Evolutionary conservation across 2,797 vertebrate genomes (phyloP), one percentile per base, ranked within the genome.

Genomic region (Sebastiscus tertius): DNA sequence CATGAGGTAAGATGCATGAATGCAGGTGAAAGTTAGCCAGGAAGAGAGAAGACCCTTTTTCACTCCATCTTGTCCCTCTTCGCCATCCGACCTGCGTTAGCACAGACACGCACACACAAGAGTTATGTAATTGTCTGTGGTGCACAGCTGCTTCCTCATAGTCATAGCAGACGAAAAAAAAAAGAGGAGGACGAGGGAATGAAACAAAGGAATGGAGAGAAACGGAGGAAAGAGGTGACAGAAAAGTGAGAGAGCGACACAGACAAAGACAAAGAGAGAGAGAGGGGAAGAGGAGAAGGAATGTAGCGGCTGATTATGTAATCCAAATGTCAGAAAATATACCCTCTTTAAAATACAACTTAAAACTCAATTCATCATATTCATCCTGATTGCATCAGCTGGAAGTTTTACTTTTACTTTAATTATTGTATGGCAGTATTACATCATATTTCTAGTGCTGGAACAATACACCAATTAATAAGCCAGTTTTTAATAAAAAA

Each of bases 121-220:
- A 34, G 88, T 94, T 95, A 94, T 91, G 88, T 92, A 94, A 95
- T 92, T 91, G 90, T 93, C 92, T 77, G 73, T 72, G 87, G 68
- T 84, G 74, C 87, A 85, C 91, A 92, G 91, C 93, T 93, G 94
- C 82, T 93, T 94, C 91, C 87, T 91, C 81, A 86, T 77, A 87
- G 82, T 89, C 62, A 65, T 31, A 85, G 83, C 66, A 77, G 77
- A 84, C 4, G 18, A 22, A 54, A 54, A 74, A 71, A 80, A 74
- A 71, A 80, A 77, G 67, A 78, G 46, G 81, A 80, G 58, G 81
- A 74, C 11, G 11, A 42, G 42, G 16, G 29, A 77, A 29, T 33
- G n/a, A 82, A 88, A 87, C 75, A 82, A 89, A 89, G 68, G 79
- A 78, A 76, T 62, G 18, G 22, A 77, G 62, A 82, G 64, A 72